Conservation (phyloP, 2,797 vertebrate species). For the Austrolebias charrua region DNA sequence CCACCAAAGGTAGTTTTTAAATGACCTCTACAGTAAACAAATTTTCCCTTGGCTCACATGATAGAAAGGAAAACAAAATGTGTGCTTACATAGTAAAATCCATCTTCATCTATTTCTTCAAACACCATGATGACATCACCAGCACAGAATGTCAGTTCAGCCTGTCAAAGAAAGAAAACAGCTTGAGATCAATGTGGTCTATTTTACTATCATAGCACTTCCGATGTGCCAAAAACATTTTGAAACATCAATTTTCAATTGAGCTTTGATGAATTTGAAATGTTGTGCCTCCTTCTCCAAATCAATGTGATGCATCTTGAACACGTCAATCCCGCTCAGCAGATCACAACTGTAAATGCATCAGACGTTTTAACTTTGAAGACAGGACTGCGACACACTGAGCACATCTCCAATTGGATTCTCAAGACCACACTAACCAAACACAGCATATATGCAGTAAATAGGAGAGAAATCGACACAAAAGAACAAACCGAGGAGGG, state of each 20-base stretch:
- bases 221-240: slow-evolving; percentile 15
- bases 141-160: slow-evolving; percentile 95
- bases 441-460: slow-evolving; percentile 47
- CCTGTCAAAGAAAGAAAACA: slow-evolving; percentile 72
- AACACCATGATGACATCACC: slow-evolving; percentile 95
- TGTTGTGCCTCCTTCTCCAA: slow-evolving; percentile 70
- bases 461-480: slow-evolving; percentile 60
- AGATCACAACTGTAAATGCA: slow-evolving; percentile 63
- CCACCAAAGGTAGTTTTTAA: no score
- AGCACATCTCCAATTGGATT: slow-evolving; percentile 41
- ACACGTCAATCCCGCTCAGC: slow-evolving; percentile 48
- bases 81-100: slow-evolving; percentile 95
- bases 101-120: slow-evolving; percentile 97
- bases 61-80: not conserved
- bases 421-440: slow-evolving; percentile 63
- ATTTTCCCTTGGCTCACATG: not conserved
- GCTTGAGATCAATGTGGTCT: slow-evolving; percentile 15
- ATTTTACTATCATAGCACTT: not conserved
- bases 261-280: slow-evolving; percentile 57
- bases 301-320: slow-evolving; percentile 68
- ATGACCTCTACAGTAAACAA: no score
- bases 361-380: slow-evolving; percentile 65
- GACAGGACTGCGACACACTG: slow-evolving; percentile 62
- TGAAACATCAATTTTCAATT: slow-evolving; percentile 48
- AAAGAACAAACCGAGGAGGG: slow-evolving; percentile 68